Evolutionary conservation across 2,797 vertebrate genomes (phyloP).

Genomic region (Sebastes melanostomus): DNA sequence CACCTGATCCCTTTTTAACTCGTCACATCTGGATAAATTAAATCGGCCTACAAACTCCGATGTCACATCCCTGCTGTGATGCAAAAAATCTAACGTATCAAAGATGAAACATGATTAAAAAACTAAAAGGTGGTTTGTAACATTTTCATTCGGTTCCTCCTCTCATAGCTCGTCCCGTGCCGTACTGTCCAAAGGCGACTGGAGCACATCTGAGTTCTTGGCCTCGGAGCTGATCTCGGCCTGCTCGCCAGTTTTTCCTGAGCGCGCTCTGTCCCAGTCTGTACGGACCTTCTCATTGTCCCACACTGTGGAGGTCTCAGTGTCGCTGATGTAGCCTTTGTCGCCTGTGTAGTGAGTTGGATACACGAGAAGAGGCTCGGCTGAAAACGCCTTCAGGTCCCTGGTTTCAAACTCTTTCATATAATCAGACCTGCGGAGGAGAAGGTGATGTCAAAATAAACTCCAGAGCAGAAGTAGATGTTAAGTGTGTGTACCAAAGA

Average conservation of each 20-base stretch:
- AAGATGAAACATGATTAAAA: slow-evolving; percentile 14
- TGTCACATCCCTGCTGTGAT: slow-evolving; percentile 36
- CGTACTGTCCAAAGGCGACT: slow-evolving; percentile 88
- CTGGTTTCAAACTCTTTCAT: slow-evolving; percentile 87
- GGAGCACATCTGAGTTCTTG: slow-evolving; percentile 89
- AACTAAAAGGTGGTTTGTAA: not conserved
- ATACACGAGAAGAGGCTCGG: slow-evolving; percentile 91
- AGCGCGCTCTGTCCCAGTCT: slow-evolving; percentile 91
- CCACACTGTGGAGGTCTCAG: slow-evolving; percentile 94
- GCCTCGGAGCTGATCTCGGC: slow-evolving; percentile 88
- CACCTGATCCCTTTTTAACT: slow-evolving; percentile 53
- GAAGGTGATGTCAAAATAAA: not conserved
- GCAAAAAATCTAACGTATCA: slow-evolving; percentile 25
- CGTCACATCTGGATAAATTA: slow-evolving; percentile 32
- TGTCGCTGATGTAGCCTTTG: slow-evolving; percentile 91
- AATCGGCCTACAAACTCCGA: slow-evolving; percentile 10
- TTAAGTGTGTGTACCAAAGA: not conserved
- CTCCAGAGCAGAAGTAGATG: not conserved
- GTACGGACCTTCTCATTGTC: slow-evolving; percentile 88
- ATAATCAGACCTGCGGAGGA: slow-evolving; percentile 83
- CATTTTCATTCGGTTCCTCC: slow-evolving; percentile 12
- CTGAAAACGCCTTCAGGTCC: slow-evolving; percentile 89
- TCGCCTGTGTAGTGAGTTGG: slow-evolving; percentile 95
- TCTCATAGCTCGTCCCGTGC: slow-evolving; percentile 92
- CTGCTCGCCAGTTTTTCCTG: slow-evolving; percentile 90